Percentiles rank a stretch among this genome's conserved stretches.
phyloP scores from a whole-genome alignment of 2,888 invertebrate genomes.

The Stramonita haemastoma region DNA sequence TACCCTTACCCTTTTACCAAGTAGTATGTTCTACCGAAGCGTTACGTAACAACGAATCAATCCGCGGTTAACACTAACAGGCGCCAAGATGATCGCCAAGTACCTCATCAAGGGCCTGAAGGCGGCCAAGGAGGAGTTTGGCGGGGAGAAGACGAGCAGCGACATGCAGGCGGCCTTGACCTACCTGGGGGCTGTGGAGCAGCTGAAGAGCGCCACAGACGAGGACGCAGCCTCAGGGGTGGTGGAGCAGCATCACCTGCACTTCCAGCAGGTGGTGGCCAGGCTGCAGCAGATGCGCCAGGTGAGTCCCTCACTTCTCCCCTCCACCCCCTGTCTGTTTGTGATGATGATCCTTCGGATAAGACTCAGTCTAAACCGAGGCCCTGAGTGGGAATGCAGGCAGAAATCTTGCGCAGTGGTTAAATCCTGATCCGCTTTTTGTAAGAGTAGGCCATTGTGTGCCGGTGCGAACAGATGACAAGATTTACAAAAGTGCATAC shows the following conservation, averaged over 20 bases:
- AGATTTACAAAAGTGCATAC: too few species aligned
- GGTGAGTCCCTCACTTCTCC: neutral
- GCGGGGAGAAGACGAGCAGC: slow-evolving; percentile 55
- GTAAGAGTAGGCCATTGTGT: too few species aligned
- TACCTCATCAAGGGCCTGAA: slow-evolving; percentile 69
- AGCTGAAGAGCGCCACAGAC: slow-evolving; percentile 66
- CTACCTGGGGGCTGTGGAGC: slow-evolving; percentile 72
- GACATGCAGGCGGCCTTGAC: slow-evolving; percentile 59
- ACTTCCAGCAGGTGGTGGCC: slow-evolving; percentile 84
- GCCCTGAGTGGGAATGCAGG: too few species aligned
- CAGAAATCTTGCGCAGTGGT: too few species aligned
- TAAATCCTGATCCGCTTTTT: too few species aligned
- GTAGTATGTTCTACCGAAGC: too few species aligned
- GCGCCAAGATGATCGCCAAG: slow-evolving; percentile 67
- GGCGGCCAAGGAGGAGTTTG: slow-evolving; percentile 62
- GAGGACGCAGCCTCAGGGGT: slow-evolving; percentile 67
- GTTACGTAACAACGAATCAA: neutral
- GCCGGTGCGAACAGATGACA: too few species aligned
- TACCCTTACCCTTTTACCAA: too few species aligned
- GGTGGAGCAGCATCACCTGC: slow-evolving; percentile 79
- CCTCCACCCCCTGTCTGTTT: neutral
- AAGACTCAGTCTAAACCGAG: too few species aligned
- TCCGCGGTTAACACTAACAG: slow-evolving; percentile 57
- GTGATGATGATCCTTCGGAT: neutral
- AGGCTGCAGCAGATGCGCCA: slow-evolving; percentile 80